Evolutionary conservation across 2,113 vertebrate species (phyloP), one percentile per base, ranked within the genome.

Genomic region (Apteryx owenii): DNA sequence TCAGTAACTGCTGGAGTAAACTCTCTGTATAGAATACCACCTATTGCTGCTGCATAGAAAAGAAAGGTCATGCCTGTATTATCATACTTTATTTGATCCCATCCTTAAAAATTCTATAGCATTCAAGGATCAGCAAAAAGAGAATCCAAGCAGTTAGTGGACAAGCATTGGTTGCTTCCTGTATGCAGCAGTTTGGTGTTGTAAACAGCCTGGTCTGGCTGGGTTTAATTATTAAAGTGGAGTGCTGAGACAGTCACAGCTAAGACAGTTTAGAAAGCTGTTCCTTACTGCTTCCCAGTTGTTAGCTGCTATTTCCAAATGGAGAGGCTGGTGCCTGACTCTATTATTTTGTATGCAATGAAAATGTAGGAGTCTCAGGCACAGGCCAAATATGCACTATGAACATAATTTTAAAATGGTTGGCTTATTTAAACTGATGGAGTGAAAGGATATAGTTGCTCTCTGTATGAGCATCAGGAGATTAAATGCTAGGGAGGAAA

Each of bases 401-500:
- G 51, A 89, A 66, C 20, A 14, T 84, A 46, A 75, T 92, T 90
- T 92, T 87, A n/a, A 64, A 92, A 64, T 64, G 16, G 40, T 29
- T 94, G 36, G 26, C 18, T 51, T 85, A 54, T 61, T 88, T 66
- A 84, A 83, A 54, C 18, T 29, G 17, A 15, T 46, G 16, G 33
- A 44, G 40, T 75, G 8, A 68, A 81, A 70, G 25, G 9, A 42
- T 87, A 3, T 58, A 31, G 66, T 58, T 78, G 15, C 7, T 78
- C 1, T 84, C 36, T 62, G 0, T 42, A 29, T 46, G 21, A 81
- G 15, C 26, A 54, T 15, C 0, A 0, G 29, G 36, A 38, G 9
- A 60, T 42, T 38, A 42, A 42, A 42, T 10, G 42, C 42, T 42
- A 69, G 4, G 5, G 9, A 61, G 50, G 15, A 5, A 62, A 56